Percentiles rank a stretch among this genome's conserved stretches.
Evolutionary conservation across 2,888 invertebrate genomes (phyloP).

Genomic region (Aquatica leii): DNA sequence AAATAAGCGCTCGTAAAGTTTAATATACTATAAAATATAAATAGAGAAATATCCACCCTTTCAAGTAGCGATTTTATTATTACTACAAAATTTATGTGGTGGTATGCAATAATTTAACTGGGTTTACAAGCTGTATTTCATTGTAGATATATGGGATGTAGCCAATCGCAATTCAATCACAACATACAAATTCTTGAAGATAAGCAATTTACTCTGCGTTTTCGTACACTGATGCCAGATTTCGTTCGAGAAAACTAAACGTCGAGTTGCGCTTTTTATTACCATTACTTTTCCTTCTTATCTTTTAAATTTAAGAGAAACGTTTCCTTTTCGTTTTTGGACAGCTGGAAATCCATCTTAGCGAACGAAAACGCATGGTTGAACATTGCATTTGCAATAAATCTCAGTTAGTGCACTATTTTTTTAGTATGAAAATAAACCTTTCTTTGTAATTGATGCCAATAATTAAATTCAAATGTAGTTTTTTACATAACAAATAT

Average conservation of each 20-base stretch:
- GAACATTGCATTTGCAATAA: conserved; percentile 19
- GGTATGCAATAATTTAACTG: neutral
- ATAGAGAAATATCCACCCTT: too few species aligned
- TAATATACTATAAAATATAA: too few species aligned
- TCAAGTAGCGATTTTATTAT: conserved; percentile 7
- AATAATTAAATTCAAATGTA: too few species aligned
- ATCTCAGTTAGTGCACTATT: conserved; percentile 15
- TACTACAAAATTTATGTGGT: neutral
- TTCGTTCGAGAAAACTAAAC: neutral
- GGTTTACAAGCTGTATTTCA: neutral
- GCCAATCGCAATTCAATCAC: conserved; percentile 2
- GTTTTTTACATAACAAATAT: too few species aligned
- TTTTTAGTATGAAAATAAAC: conserved; percentile 1
- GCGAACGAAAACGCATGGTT: conserved; percentile 6
- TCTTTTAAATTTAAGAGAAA: conserved; percentile 19
- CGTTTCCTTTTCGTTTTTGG: conserved; percentile 16
- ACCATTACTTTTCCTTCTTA: conserved; percentile 17
- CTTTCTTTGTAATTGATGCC: neutral
- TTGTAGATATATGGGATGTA: neutral
- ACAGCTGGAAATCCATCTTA: conserved; percentile 18
- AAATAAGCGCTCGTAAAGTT: too few species aligned
- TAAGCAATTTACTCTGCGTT: conserved; percentile 1
- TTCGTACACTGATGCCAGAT: conserved; percentile 4
- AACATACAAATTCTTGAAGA: conserved; percentile 7
- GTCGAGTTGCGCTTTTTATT: conserved; percentile 9